Percentiles rank a stretch among this genome's conserved stretches.
These are phyloP conservation scores for Todiramphus saurophagus DNA, from an alignment of 2,113 vertebrate genomes.

Conservation along the genomic window DNA sequence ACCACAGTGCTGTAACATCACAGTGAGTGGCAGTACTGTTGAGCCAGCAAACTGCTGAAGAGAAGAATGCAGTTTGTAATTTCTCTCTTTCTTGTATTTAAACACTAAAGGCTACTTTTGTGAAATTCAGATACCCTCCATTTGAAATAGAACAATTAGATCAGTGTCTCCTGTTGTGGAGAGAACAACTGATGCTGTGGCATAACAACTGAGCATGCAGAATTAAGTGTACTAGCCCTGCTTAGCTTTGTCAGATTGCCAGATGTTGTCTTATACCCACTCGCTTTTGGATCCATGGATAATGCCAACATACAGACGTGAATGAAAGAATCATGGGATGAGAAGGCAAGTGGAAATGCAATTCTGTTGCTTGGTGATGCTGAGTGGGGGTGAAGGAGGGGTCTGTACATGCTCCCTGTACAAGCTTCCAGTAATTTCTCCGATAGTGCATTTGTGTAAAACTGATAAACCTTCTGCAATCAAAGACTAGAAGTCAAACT, in stretches of 20 bases:
- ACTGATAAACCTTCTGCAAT: not conserved
- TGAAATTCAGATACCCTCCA: not conserved
- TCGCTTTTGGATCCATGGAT: accelerated
- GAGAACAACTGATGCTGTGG: not conserved
- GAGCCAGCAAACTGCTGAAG: not conserved
- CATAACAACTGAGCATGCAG: not conserved
- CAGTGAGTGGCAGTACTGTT: not conserved
- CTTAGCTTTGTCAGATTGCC: not conserved
- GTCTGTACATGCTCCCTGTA: not conserved
- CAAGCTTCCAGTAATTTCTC: not conserved
- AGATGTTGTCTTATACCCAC: not conserved
- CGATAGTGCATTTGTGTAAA: not conserved
- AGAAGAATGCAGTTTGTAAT: not conserved
- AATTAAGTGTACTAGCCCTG: not conserved
- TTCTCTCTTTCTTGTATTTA: not conserved
- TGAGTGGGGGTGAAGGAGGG: not conserved
- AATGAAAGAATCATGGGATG: not conserved
- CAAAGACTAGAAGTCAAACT: not conserved
- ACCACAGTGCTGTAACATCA: not conserved
- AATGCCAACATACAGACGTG: not conserved
- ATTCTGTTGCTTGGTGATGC: not conserved
- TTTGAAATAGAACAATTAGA: not conserved
- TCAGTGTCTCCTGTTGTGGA: not conserved
- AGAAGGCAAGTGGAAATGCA: not conserved
- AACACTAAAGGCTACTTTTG: not conserved